These are phyloP conservation scores for Drosophila putrida DNA, from an alignment of 2,888 invertebrate genomes.

Conservation along the genomic window DNA sequence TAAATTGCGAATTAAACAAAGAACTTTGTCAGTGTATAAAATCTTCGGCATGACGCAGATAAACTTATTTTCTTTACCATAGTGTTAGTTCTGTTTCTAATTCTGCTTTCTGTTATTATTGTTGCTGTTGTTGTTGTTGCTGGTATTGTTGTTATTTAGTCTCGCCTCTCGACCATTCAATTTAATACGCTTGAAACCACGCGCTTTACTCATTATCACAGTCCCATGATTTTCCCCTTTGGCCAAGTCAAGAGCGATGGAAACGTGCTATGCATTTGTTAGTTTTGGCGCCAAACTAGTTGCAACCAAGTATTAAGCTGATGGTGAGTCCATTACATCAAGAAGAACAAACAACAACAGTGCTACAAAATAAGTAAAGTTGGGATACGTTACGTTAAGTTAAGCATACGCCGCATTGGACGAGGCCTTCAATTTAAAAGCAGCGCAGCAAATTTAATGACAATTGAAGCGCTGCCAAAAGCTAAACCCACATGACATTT, in stretches of 20 bases:
- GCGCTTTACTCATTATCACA: constrained; percentile 44
- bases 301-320: constrained; percentile 26
- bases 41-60: no score
- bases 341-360: constrained; percentile 8
- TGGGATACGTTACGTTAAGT: constrained; percentile 12
- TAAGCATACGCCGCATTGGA: constrained; percentile 38
- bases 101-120: constrained; percentile 8
- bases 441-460: constrained; percentile 43
- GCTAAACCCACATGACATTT: constrained; percentile 66
- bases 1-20: no score
- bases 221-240: neutral
- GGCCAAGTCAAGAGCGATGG: neutral
- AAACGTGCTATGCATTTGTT: constrained; percentile 52
- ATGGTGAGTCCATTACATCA: constrained; percentile 7
- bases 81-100: constrained; percentile 9
- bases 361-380: neutral
- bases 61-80: neutral
- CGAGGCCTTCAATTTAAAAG: constrained; percentile 26
- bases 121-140: constrained; percentile 14
- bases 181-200: constrained; percentile 62
- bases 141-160: constrained; percentile 15
- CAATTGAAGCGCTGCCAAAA: constrained; percentile 57
- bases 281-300: constrained; percentile 31
- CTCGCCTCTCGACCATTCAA: constrained; percentile 56
- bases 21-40: no score